A percentile compares a stretch with the other conserved stretches of the same genome.
Evolutionary conservation across 2,113 vertebrate genomes (phyloP).

Genomic region (Syngnathus scovelli): DNA sequence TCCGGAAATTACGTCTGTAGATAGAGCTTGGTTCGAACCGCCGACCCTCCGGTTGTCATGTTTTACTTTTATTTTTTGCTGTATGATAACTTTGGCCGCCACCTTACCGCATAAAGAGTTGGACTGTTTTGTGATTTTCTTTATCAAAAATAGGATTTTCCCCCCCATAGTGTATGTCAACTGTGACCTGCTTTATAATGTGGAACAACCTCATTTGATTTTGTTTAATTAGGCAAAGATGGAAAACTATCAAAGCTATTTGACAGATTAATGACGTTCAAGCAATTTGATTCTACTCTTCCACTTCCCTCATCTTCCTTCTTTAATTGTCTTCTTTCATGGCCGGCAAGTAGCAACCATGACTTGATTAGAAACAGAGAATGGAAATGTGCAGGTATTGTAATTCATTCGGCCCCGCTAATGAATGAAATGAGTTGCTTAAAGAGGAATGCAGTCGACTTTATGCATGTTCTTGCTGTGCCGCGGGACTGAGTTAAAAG

Average conservation of each 20-base stretch:
- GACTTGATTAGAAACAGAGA: constrained; percentile 49
- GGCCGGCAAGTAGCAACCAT: constrained; percentile 50
- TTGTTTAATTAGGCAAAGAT: no score
- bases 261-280: constrained; percentile 12
- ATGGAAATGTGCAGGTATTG: constrained; percentile 27
- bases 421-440: constrained; percentile 37
- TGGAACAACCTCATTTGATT: no score
- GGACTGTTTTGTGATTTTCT: no score
- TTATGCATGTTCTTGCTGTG: constrained; percentile 23
- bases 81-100: no score
- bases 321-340: constrained; percentile 46
- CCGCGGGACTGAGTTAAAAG: constrained; percentile 24
- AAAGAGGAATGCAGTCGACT: constrained; percentile 27
- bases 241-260: background rate
- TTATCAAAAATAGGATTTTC: no score
- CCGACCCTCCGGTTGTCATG: no score
- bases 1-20: no score
- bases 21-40: no score
- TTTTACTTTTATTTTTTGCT: no score
- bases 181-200: no score
- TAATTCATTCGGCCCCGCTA: constrained; percentile 44
- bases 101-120: no score
- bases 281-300: constrained; percentile 8
- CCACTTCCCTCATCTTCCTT: constrained; percentile 5
- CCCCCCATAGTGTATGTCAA: no score